These are phyloP conservation scores for Anas platyrhynchos DNA, from an alignment of 2,113 vertebrate species.

Conservation along the genomic window DNA sequence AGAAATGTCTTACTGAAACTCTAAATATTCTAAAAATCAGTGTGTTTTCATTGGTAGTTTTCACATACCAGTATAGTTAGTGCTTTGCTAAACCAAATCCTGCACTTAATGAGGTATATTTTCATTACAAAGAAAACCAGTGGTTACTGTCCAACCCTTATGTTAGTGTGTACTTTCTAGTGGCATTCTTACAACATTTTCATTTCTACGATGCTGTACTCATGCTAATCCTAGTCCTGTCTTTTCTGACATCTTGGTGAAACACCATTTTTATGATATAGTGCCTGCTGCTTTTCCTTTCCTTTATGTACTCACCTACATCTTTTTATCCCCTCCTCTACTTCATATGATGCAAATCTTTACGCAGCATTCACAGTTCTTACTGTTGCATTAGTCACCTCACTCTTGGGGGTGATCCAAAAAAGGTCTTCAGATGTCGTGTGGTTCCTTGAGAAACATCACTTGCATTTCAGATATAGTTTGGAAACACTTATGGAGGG, in stretches of 20 bases:
- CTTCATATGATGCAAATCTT: not conserved
- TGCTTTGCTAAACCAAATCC: not conserved
- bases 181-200: not conserved
- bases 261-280: conserved; percentile 6
- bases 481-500: not conserved
- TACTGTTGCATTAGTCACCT: not conserved
- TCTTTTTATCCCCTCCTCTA: not conserved
- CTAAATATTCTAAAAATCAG: not conserved
- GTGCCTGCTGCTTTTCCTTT: conserved; percentile 10
- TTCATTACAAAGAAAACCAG: not conserved
- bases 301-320: not conserved
- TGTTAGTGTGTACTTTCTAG: not conserved
- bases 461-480: not conserved
- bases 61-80: not conserved
- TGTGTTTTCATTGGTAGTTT: not conserved
- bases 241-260: not conserved
- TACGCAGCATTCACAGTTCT: not conserved
- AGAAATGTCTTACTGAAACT: not conserved
- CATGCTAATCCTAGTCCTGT: not conserved
- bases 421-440: not conserved
- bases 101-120: not conserved
- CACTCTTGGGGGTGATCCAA: not conserved
- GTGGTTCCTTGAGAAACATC: not conserved
- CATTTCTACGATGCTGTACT: not conserved
- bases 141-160: not conserved